Conservation (phyloP, 2,888 invertebrate genomes). For the Pterostichus niger region DNA sequence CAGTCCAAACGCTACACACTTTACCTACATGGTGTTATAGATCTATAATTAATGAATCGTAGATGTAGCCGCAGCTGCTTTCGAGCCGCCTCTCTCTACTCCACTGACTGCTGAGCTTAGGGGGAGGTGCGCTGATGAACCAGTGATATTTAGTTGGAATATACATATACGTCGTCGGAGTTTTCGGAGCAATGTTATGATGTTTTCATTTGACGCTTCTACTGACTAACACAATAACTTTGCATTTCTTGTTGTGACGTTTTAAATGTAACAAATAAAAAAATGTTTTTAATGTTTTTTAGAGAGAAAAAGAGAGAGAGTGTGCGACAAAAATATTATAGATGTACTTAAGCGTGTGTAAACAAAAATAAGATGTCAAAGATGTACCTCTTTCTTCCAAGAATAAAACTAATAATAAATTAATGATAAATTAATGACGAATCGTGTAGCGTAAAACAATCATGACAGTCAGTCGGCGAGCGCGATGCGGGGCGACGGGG, state of each 20-base stretch:
- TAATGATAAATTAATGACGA: slow-evolving; percentile 51
- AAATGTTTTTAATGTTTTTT: slow-evolving; percentile 67
- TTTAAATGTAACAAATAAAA: slow-evolving; percentile 66
- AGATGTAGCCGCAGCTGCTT: slow-evolving; percentile 53
- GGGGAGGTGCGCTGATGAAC: slow-evolving; percentile 36
- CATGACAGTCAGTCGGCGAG: slow-evolving; percentile 61
- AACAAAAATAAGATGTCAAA: slow-evolving; percentile 57
- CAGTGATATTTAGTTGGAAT: slow-evolving; percentile 56
- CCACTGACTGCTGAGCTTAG: not conserved
- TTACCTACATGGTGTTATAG: slow-evolving; percentile 46
- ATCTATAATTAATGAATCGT: slow-evolving; percentile 50
- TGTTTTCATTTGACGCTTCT: slow-evolving; percentile 67
- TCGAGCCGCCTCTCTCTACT: slow-evolving; percentile 44
- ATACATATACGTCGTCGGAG: slow-evolving; percentile 61
- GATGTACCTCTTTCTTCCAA: slow-evolving; percentile 67
- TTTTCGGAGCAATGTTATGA: slow-evolving; percentile 65
- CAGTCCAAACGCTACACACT: slow-evolving; percentile 65
- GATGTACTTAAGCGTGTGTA: slow-evolving; percentile 66
- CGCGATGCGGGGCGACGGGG: slow-evolving; percentile 30
- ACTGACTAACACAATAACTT: slow-evolving; percentile 67
- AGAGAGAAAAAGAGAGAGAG: slow-evolving; percentile 56
- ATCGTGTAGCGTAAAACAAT: slow-evolving; percentile 67
- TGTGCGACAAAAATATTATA: slow-evolving; percentile 63
- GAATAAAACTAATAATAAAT: slow-evolving; percentile 57
- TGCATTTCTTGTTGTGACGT: slow-evolving; percentile 67